Evolutionary conservation across 2,113 vertebrate species (phyloP).

Genomic region (Cisticola juncidis): DNA sequence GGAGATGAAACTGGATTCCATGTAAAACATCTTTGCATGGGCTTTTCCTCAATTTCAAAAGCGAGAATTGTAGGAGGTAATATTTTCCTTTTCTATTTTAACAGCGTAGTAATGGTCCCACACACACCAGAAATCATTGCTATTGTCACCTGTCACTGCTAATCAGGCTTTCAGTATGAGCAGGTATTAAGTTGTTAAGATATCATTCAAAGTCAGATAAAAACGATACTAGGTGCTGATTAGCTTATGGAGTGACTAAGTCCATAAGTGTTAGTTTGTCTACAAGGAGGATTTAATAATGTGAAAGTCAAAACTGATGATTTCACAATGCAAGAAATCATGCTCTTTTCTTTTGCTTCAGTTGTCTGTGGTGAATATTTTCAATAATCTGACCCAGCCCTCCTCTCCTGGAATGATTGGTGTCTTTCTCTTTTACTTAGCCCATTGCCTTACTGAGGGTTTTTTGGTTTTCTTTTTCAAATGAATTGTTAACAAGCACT

Average conservation of each 20-base stretch:
- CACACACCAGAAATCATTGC: neutral
- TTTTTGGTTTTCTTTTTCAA: neutral
- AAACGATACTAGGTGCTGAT: slow-evolving; percentile 6
- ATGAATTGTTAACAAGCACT: neutral
- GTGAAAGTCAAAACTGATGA: neutral
- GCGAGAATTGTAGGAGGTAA: slow-evolving; percentile 1
- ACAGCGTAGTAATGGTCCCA: neutral
- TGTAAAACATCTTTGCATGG: neutral
- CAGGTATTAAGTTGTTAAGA: slow-evolving; percentile 12
- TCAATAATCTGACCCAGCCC: neutral
- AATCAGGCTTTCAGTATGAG: slow-evolving; percentile 5
- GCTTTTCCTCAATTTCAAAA: slow-evolving; percentile 11
- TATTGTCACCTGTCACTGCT: slow-evolving; percentile 33
- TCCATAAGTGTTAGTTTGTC: slow-evolving; percentile 11
- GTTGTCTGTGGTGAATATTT: neutral
- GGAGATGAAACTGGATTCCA: neutral
- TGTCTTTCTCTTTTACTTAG: neutral
- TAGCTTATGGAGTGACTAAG: slow-evolving; percentile 32
- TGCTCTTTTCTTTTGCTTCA: neutral
- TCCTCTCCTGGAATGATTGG: neutral
- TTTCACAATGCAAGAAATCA: neutral
- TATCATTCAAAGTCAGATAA: slow-evolving; percentile 35
- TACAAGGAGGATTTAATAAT: slow-evolving; percentile 22
- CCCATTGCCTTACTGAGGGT: neutral
- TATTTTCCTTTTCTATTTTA: slow-evolving; percentile 43